Base-by-base conservation (phyloP, 1,140 invertebrate species). In the Papilio dardanus region DNA sequence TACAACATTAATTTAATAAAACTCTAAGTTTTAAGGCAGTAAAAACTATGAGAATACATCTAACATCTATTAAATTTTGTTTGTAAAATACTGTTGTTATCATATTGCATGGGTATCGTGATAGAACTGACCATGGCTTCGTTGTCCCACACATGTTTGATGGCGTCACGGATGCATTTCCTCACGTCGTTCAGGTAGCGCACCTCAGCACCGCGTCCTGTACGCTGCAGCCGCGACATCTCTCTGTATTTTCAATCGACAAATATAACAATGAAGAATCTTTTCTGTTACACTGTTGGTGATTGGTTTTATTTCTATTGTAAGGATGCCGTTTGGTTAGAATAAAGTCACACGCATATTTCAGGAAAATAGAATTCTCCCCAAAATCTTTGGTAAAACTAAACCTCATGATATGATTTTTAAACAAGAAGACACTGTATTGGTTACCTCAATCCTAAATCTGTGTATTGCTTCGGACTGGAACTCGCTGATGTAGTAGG, bases 141-240 rank as follows among this genome's bases (percentile, higher is more conserved):
- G 4, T 71, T 28, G 12, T 31, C 42, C 42, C 71, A 73, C 5
- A 73, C 71, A n/a, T 54, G 71, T 54, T 30, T 28, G 28, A 73
- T 73, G 42, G 71, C 71, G 28, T 73, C 46, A 12, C 71, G 42
- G 5, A 73, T 73, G 30, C 71, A 73, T n/a, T 73, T 73, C 31
- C 71, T 73, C n/a, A 73, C 42, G 30, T 73, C 71, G 6, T 50
- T 54, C 6, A 73, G 16, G 71, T 73, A 73, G 1, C 71, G 21
- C 1, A 73, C 46, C n/a, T 73, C 71, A 0, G 71, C 71, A 30
- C 30, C 42, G 7, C 71, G 16, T n/a, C 42, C 71, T 46, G 58
- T 58, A 6, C 46, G 28, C 42, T 73, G 71, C n/a, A 73, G 71
- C n/a, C 28, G 71, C 30, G 71, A 71, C 42, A 42, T 28, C 2